Conservation (phyloP, 2,888 invertebrate genomes). For the Drosophila suboccidentalis region DNA sequence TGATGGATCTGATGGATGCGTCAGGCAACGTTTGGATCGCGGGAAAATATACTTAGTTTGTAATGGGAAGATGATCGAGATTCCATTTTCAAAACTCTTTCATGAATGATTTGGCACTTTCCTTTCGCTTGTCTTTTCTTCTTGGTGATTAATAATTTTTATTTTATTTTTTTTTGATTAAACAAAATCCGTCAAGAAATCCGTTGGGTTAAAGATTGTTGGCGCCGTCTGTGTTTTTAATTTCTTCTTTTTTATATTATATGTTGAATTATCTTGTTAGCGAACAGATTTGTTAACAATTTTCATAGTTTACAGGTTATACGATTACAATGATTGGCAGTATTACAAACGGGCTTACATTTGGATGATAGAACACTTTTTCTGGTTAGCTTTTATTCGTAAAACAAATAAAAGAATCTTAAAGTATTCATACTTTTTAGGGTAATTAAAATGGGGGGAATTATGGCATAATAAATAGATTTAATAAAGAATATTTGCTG, state of each 20-base stretch:
- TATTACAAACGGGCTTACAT: slow-evolving; percentile 23
- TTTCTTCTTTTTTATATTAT: slow-evolving; percentile 14
- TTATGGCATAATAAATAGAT: background rate
- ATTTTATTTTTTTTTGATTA: slow-evolving; percentile 35
- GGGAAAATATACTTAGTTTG: slow-evolving; percentile 20
- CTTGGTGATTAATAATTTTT: slow-evolving; percentile 65
- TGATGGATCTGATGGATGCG: slow-evolving; percentile 60
- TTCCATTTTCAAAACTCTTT: slow-evolving; percentile 56
- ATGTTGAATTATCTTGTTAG: slow-evolving; percentile 69
- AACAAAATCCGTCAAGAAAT: slow-evolving; percentile 50
- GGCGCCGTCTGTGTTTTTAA: slow-evolving; percentile 59
- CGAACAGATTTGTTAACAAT: slow-evolving; percentile 75
- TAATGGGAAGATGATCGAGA: slow-evolving; percentile 21
- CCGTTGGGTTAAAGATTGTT: slow-evolving; percentile 53
- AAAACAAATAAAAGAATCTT: slow-evolving; percentile 7
- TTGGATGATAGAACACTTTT: slow-evolving; percentile 4
- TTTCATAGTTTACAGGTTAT: slow-evolving; percentile 37
- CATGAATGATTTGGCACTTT: slow-evolving; percentile 71
- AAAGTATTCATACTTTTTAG: too few relatives aligned
- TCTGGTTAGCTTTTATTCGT: background rate
- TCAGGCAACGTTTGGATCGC: slow-evolving; percentile 8
- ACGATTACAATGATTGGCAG: slow-evolving; percentile 43
- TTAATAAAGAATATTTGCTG: background rate
- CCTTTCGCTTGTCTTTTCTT: slow-evolving; percentile 32
- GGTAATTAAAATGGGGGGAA: background rate